Evolutionary conservation across 92 coral and sea anemone genomes (phyloP).

Genomic region (Phenganax stokvisi): DNA sequence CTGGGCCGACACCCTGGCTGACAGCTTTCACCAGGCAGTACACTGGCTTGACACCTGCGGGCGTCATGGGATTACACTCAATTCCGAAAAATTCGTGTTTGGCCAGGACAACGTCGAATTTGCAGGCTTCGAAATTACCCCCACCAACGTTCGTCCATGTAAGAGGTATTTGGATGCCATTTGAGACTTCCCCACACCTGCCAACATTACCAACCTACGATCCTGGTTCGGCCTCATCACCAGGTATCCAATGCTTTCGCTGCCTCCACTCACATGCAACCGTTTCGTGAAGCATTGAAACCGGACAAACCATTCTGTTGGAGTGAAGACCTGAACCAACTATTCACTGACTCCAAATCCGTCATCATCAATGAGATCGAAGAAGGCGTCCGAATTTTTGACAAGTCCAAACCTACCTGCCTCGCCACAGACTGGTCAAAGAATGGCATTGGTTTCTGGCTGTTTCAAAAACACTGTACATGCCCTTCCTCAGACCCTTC

Average conservation of each 20-base stretch:
- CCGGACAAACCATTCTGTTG: slow-evolving; percentile 28
- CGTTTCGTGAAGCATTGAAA: slow-evolving; percentile 22
- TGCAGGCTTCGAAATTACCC: slow-evolving; percentile 38
- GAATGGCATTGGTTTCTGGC: slow-evolving; percentile 26
- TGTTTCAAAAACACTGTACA: slow-evolving; percentile 27
- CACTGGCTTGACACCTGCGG: slow-evolving; percentile 56
- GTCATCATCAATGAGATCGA: slow-evolving; percentile 22
- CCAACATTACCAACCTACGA: slow-evolving; percentile 46
- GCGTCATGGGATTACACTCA: slow-evolving; percentile 43
- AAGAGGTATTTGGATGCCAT: slow-evolving; percentile 34
- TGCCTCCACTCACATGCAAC: slow-evolving; percentile 34
- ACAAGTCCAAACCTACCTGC: slow-evolving; percentile 38
- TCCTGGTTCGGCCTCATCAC: slow-evolving; percentile 55
- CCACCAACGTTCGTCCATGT: slow-evolving; percentile 36
- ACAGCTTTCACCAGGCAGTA: no score
- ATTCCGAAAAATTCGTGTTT: slow-evolving; percentile 43
- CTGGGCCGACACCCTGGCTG: slow-evolving; percentile 43
- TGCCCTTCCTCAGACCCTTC: slow-evolving; percentile 32
- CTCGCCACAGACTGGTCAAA: slow-evolving; percentile 13
- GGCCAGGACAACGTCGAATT: slow-evolving; percentile 42
- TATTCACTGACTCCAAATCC: slow-evolving; percentile 35
- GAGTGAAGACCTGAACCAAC: slow-evolving; percentile 23
- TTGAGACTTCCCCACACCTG: slow-evolving; percentile 49
- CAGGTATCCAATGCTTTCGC: no score
- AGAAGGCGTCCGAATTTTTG: slow-evolving; percentile 29